These are phyloP conservation scores for Acinonyx jubatus DNA, from an alignment of 2,113 vertebrate genomes.

Conservation along the genomic window DNA sequence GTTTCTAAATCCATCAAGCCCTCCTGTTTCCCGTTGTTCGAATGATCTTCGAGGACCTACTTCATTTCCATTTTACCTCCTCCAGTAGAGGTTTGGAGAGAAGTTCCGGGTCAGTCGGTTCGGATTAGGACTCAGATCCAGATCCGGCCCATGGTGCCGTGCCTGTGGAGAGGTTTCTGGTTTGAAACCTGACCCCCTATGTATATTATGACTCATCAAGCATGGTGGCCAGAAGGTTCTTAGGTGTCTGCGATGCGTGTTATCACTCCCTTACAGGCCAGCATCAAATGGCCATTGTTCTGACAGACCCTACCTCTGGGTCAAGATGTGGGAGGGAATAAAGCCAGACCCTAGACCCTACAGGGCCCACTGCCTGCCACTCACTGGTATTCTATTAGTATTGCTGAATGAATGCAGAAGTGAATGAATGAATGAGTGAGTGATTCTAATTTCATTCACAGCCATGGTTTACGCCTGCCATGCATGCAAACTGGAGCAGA, in stretches of 20 bases:
- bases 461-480: not conserved
- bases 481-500: not conserved
- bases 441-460: not conserved
- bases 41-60: not conserved
- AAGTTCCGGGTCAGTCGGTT: not conserved
- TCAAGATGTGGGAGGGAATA: not conserved
- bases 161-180: not conserved
- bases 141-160: not conserved
- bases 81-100: not conserved
- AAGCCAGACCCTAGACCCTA: not conserved
- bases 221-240: not conserved
- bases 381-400: not conserved
- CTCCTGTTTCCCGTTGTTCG: not conserved
- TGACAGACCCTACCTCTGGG: not conserved
- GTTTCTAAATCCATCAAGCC: not conserved
- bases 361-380: fast-evolving
- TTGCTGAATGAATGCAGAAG: not conserved
- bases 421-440: not conserved
- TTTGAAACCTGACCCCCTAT: not conserved
- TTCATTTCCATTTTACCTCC: not conserved
- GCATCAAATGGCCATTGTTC: not conserved
- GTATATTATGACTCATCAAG: not conserved
- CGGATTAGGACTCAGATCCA: not conserved
- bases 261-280: not conserved
- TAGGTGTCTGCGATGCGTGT: not conserved